These are phyloP conservation scores for Agrilus planipennis DNA, from an alignment of 1,140 invertebrate species.

Conservation along the genomic window DNA sequence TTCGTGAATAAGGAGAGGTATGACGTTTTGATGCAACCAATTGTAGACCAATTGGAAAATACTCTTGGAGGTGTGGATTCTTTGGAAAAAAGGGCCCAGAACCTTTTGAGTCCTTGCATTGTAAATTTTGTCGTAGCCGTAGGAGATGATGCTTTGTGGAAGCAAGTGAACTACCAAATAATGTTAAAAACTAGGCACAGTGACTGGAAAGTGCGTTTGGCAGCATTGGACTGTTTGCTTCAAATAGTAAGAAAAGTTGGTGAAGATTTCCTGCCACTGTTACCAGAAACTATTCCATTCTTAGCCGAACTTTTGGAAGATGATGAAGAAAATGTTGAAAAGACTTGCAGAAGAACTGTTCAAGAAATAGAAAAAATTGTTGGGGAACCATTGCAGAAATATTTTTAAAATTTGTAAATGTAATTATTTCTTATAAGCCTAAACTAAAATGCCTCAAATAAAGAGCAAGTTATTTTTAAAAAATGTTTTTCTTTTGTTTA, in stretches of 20 bases:
- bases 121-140: constrained; percentile 68
- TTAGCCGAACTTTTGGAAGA: constrained; percentile 74
- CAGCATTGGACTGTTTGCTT: constrained; percentile 50
- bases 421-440: constrained; percentile 9
- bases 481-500: background rate
- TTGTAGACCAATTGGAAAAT: constrained; percentile 86
- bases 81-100: constrained; percentile 46
- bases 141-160: constrained; percentile 77
- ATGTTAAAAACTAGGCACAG: constrained; percentile 74
- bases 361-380: constrained; percentile 68
- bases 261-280: constrained; percentile 65
- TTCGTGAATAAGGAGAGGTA: constrained; percentile 79
- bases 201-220: constrained; percentile 47
- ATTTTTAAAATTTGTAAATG: constrained; percentile 44
- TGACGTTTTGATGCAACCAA: constrained; percentile 65
- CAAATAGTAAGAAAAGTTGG: constrained; percentile 64
- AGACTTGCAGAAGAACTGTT: constrained; percentile 57
- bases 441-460: background rate
- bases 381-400: constrained; percentile 74
- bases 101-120: constrained; percentile 63
- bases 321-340: constrained; percentile 67
- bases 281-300: constrained; percentile 76
- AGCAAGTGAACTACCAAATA: constrained; percentile 79
- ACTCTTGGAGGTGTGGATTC: constrained; percentile 46
- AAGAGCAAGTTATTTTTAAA: constrained; percentile 1